Base-by-base conservation (phyloP, 2,888 invertebrate species). In the Catocala fraxini region DNA sequence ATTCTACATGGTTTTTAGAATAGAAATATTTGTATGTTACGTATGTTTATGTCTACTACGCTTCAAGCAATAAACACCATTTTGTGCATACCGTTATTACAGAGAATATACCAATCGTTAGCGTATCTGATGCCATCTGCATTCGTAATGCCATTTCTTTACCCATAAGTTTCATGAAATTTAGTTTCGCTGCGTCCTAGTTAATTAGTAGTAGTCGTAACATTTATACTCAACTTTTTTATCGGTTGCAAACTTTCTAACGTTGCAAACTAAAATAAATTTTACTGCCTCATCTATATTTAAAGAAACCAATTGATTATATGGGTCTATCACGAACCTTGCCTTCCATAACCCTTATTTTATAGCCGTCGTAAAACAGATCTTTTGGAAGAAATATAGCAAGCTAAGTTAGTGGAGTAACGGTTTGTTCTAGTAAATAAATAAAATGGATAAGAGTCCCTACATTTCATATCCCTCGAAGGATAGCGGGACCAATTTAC, bases 401-500 rank as follows among this genome's bases (percentile, higher is more conserved):
- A 65, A 55, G 59, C 58, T 25, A 59, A 64, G 51, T 68, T 63
- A 55, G 6, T 55, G 41, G 51, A 46, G 53, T 68, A 73, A 55
- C 64, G 56, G 71, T 51, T 60, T 12, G 51, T 51, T 49, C 33
- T 58, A 59, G 70, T 68, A 63, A 77, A 70, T 66, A 74, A 70
- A 77, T 73, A 57, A 72, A 63, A 70, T 72, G 65, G 70, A 68
- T 63, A 70, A 69, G 65, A 70, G 69, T 73, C 70, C 73, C 73
- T 73, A 65, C 65, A 68, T 65, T 73, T 72, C 67, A 75, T 73
- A 77, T 58, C 77, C 72, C 72, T 73, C 66, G 47, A 71, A 71
- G 63, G 74, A 79, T 77, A 77, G 79, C 75, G 71, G 75, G 81
- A 78, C 61, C 82, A 82, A 83, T 84, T 84, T 82, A 79, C 78